Evolutionary conservation across 2,113 vertebrate species (phyloP).

Genomic region (Psilopogon haemacephalus): DNA sequence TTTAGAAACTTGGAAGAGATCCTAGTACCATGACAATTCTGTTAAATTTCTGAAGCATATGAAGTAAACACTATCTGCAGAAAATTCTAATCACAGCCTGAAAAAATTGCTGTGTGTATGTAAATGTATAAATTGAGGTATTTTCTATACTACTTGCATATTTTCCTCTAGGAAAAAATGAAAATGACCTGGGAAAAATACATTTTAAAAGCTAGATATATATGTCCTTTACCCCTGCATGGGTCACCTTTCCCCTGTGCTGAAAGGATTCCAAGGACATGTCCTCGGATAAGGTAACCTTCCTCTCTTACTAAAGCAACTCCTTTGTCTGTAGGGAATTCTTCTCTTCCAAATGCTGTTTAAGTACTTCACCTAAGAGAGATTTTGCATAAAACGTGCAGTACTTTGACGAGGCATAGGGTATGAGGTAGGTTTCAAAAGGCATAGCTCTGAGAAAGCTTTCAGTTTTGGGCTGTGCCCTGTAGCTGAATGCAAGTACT

Average conservation of each 20-base stretch:
- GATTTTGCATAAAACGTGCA: not conserved
- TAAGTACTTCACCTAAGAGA: not conserved
- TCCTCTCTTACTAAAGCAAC: not conserved
- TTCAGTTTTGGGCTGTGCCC: not conserved
- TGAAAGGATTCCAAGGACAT: not conserved
- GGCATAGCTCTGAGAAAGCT: not conserved
- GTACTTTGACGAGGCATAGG: not conserved
- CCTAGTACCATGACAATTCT: not conserved
- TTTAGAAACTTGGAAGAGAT: not conserved
- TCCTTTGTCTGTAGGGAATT: not conserved
- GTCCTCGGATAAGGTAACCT: not conserved
- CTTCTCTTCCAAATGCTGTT: not conserved
- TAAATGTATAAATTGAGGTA: not conserved
- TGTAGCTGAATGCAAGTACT: not conserved
- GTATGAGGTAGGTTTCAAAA: not conserved
- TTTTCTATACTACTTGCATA: not conserved
- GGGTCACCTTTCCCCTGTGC: not conserved
- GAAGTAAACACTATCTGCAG: not conserved
- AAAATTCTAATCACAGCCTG: not conserved
- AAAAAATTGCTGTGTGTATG: not conserved
- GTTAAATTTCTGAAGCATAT: constrained; percentile 15
- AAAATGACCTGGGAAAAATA: not conserved
- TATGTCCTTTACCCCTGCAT: not conserved
- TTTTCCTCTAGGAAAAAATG: not conserved
- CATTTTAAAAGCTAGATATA: not conserved